A percentile compares a stretch with the other conserved stretches of the same genome.
These are phyloP conservation scores for Trogon melanurus DNA, from an alignment of 2,113 vertebrate species.

Conservation along the genomic window DNA sequence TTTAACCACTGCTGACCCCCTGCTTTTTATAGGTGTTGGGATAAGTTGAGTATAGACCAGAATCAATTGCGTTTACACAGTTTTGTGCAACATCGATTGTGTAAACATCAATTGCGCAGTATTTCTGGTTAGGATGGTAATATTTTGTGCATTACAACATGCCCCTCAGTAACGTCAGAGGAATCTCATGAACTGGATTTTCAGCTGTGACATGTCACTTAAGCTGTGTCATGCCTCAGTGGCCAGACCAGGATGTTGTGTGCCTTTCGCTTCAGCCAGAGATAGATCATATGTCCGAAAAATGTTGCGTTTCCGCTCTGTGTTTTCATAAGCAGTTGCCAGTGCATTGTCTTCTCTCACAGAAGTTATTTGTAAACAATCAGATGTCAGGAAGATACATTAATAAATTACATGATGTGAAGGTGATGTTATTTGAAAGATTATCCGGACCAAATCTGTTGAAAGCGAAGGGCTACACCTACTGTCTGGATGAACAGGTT, in stretches of 20 bases:
- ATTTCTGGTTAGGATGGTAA: background rate
- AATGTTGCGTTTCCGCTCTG: background rate
- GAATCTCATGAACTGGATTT: background rate
- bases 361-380: background rate
- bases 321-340: conserved; percentile 26
- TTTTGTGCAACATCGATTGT: background rate
- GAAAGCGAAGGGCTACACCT: background rate
- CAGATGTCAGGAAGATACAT: background rate
- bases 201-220: conserved; percentile 47
- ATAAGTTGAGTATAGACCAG: background rate
- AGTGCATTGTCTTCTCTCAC: background rate
- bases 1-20: background rate
- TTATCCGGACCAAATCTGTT: background rate
- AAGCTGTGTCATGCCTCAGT: background rate
- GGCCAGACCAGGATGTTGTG: background rate
- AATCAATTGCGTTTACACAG: background rate
- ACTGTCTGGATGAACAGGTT: background rate
- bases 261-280: background rate
- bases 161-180: background rate
- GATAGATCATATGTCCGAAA: conserved; percentile 12
- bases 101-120: background rate
- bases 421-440: background rate
- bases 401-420: background rate
- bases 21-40: background rate
- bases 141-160: background rate